These are phyloP conservation scores for Cataglyphis hispanica DNA, from an alignment of 1,140 invertebrate genomes.

Conservation along the genomic window DNA sequence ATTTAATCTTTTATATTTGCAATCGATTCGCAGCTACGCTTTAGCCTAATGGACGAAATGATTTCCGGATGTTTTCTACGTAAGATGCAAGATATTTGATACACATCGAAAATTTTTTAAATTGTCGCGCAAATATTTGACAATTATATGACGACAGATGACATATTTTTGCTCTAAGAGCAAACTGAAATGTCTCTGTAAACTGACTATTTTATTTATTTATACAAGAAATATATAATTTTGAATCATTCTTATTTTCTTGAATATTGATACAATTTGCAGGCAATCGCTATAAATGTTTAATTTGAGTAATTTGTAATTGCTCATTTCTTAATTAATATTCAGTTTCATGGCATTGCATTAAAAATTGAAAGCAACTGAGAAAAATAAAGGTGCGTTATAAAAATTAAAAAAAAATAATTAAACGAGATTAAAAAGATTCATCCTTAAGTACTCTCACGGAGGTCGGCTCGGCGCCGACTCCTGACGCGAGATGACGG, in stretches of 20 bases:
- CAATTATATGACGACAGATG: neutral
- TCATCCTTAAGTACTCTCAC: conserved; percentile 17
- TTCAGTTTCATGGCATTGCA: too few species aligned
- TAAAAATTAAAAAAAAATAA: neutral
- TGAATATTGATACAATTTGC: neutral
- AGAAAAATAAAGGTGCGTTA: too few species aligned
- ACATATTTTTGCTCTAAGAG: neutral
- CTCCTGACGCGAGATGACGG: neutral
- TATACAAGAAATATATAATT: neutral
- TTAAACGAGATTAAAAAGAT: neutral
- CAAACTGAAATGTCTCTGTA: neutral
- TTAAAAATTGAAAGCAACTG: neutral
- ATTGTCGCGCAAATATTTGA: neutral
- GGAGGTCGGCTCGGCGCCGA: conserved; percentile 37
- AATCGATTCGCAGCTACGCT: neutral
- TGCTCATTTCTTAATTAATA: neutral
- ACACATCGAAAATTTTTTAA: neutral
- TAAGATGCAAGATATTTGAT: neutral
- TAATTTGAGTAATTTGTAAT: neutral
- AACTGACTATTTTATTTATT: neutral
- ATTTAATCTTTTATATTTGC: neutral
- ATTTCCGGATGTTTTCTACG: neutral
- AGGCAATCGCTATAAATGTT: neutral
- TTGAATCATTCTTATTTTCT: neutral
- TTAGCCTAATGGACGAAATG: neutral